Evolutionary conservation across 2,797 vertebrate genomes (phyloP).

Genomic region (Buceros bicornis): DNA sequence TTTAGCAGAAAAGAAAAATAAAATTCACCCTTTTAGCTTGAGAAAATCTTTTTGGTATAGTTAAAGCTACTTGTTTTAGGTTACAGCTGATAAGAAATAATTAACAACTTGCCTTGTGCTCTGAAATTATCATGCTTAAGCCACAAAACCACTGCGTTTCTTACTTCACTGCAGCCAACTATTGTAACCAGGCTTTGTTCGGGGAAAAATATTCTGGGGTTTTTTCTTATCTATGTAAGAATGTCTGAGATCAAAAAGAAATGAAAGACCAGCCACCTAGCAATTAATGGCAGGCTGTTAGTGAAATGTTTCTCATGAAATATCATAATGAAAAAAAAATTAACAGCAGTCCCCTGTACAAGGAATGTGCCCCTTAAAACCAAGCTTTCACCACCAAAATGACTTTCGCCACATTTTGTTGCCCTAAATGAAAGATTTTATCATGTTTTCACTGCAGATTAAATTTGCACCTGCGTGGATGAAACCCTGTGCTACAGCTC

Average conservation of each 20-base stretch:
- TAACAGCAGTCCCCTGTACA: neutral
- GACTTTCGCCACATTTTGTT: neutral
- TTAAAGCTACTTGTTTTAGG: neutral
- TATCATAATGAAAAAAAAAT: accelerated
- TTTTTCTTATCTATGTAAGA: neutral
- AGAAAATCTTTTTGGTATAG: neutral
- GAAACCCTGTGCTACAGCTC: neutral
- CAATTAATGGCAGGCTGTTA: neutral
- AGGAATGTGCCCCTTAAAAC: neutral
- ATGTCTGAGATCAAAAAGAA: neutral
- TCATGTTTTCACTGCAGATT: neutral
- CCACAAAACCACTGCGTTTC: neutral
- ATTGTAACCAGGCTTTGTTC: neutral
- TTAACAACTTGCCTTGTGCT: neutral
- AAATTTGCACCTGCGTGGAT: neutral
- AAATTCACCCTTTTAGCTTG: neutral
- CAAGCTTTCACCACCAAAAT: neutral
- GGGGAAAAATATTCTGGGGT: neutral
- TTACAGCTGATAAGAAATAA: neutral
- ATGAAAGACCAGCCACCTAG: neutral
- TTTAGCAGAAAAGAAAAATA: neutral
- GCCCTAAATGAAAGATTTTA: neutral
- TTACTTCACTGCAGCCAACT: neutral
- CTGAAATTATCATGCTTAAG: neutral
- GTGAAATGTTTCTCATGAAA: neutral